A percentile compares a stretch with the other conserved stretches of the same genome.
These are phyloP conservation scores for Clarias platycephalus DNA, from an alignment of 2,797 vertebrate genomes.

Conservation along the genomic window DNA sequence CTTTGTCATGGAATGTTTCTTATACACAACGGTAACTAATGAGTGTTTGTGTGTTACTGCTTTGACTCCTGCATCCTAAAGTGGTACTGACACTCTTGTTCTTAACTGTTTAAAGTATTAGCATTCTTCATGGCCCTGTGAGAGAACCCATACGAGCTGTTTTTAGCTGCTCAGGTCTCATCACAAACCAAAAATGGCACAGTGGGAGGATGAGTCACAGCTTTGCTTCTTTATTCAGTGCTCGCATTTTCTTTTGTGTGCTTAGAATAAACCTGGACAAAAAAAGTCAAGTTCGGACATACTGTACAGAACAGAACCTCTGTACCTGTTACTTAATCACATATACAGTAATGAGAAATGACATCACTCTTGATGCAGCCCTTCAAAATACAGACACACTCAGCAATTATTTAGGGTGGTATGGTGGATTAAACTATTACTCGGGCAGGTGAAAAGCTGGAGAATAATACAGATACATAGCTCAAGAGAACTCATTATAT, in stretches of 20 bases:
- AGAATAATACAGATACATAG: background rate
- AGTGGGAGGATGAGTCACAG: constrained; percentile 52
- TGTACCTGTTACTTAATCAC: constrained; percentile 42
- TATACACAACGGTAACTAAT: background rate
- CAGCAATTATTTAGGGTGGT: background rate
- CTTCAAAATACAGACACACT: background rate
- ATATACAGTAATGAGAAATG: constrained; percentile 31
- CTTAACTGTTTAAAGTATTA: background rate
- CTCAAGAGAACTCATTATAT: background rate
- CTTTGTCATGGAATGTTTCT: background rate
- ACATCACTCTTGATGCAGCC: background rate
- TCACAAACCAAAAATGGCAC: constrained; percentile 39
- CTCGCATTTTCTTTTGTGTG: constrained; percentile 22
- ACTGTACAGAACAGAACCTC: background rate
- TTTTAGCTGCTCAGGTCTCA: constrained; percentile 46
- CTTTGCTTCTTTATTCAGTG: constrained; percentile 21
- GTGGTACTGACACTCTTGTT: background rate
- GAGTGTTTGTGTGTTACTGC: background rate
- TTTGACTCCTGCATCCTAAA: background rate
- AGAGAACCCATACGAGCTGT: constrained; percentile 17
- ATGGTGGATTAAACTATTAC: background rate
- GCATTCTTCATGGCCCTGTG: background rate
- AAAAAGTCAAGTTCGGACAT: constrained; percentile 8
- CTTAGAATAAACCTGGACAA: constrained; percentile 38
- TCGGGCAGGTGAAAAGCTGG: background rate